These are phyloP conservation scores for Salmo trutta DNA, from an alignment of 2,797 vertebrate genomes.

Conservation along the genomic window DNA sequence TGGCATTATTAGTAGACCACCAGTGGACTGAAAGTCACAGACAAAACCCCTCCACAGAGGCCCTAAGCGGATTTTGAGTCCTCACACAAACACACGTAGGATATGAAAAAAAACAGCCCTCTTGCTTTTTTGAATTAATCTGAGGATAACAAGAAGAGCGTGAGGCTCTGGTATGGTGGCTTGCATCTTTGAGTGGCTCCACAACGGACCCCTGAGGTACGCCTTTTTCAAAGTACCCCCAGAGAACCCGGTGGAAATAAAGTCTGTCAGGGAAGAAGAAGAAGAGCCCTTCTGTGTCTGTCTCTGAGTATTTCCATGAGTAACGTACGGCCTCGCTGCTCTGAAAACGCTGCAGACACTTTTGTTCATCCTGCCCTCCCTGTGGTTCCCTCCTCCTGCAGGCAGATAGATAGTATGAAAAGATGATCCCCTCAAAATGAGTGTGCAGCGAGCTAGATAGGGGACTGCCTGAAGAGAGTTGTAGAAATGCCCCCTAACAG, in stretches of 20 bases:
- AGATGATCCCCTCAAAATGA: background rate
- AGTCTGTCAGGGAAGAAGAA: background rate
- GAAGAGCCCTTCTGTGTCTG: background rate
- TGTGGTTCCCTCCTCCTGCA: background rate
- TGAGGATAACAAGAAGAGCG: constrained; percentile 17
- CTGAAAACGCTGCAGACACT: background rate
- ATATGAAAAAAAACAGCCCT: constrained; percentile 18
- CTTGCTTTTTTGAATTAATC: constrained; percentile 15
- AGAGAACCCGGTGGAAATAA: background rate
- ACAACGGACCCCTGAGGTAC: constrained; percentile 31
- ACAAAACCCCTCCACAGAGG: background rate
- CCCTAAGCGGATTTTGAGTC: constrained; percentile 33
- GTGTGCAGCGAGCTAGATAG: background rate
- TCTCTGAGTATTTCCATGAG: background rate
- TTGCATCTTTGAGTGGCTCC: constrained; percentile 24
- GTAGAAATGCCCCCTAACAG: constrained; percentile 22
- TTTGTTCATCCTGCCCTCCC: background rate
- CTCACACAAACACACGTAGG: constrained; percentile 6
- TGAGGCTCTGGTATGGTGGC: constrained; percentile 19
- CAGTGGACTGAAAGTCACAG: constrained; percentile 5
- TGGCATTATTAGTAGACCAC: background rate
- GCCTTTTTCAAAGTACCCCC: constrained; percentile 16
- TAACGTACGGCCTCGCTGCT: background rate
- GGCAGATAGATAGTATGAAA: background rate
- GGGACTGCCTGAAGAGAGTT: background rate